Evolutionary conservation across 2,797 vertebrate species (phyloP), one percentile per base, ranked within the genome.

Genomic region (Macrochelys suwanniensis): DNA sequence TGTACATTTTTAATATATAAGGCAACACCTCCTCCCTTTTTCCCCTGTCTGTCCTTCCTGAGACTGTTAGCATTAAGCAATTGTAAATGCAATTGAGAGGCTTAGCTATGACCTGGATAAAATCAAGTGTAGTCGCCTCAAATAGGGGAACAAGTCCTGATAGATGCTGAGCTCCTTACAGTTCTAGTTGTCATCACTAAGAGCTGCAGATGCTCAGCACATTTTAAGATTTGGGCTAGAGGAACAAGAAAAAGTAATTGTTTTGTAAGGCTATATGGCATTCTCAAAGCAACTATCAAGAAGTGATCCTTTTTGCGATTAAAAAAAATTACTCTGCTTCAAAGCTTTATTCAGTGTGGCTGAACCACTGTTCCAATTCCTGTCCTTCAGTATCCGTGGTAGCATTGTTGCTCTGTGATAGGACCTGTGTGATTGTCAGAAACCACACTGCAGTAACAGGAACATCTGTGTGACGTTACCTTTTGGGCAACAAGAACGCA

Each of bases 391-490:
- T 49, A 31, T 71, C 65, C 3, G 0, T 49, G n/a, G 85, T 49
- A 68, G 31, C 4, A 2, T 23, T 82, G 53, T 17, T 89, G 87
- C 77, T 93, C 71, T 2, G 0, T 26, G 81, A 87, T 78, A 92
- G 25, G 25, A 53, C 26, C 26, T 0, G 45, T 0, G 0, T 84
- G 89, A 84, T 82, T 90, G 77, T 93, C 90, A 65, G 78, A 56
- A 96, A 78, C 80, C 93, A 71, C 85, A 89, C 93, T 47, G 93
- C 94, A 93, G 57, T 87, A 76, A 45, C 80, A 84, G 82, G 78
- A 96, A 87, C 92, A 82, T 10, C 85, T 88, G 26, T 0, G 80
- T 95, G 89, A 96, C 96, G 80, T 97, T 92, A 96, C 90, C 84
- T 91, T 56, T 84, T 89, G 89, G 85, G 92, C 88, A 91, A 80